Percentiles rank a stretch among this genome's conserved stretches.
phyloP scores from a whole-genome alignment of 2,888 invertebrate species.

The Tuta absoluta region DNA sequence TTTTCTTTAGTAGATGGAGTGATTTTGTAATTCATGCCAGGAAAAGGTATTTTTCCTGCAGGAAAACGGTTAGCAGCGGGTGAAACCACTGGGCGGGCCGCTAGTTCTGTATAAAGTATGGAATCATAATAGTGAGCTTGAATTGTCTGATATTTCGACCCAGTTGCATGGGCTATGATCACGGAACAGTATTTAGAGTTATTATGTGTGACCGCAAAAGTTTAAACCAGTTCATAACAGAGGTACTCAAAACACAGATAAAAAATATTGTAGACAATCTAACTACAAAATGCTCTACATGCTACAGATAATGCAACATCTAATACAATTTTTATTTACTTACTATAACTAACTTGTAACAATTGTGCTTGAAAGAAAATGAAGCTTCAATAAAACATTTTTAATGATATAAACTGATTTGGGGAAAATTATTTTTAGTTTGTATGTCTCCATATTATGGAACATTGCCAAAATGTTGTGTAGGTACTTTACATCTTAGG shows the following conservation, averaged over 20 bases:
- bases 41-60: no score
- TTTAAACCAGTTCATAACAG: no score
- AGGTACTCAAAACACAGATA: background rate
- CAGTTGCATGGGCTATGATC: no score
- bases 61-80: no score
- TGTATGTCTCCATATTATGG: slow-evolving; percentile 18
- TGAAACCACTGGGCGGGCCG: no score
- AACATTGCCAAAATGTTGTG: background rate
- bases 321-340: slow-evolving; percentile 11
- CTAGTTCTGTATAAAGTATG: no score
- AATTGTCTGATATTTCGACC: no score
- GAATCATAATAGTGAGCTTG: no score
- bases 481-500: background rate
- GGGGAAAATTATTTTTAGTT: background rate
- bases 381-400: background rate
- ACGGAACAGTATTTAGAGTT: no score
- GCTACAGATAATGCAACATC: slow-evolving; percentile 11
- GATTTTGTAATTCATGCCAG: no score
- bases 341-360: slow-evolving; percentile 21
- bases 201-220: no score
- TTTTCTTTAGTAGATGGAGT: no score
- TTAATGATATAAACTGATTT: slow-evolving; percentile 4
- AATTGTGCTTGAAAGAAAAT: slow-evolving; percentile 20
- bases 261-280: background rate
- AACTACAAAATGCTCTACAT: background rate